phyloP scores from a whole-genome alignment of 2,888 invertebrate genomes.

The Polydrusus pterygomalis region DNA sequence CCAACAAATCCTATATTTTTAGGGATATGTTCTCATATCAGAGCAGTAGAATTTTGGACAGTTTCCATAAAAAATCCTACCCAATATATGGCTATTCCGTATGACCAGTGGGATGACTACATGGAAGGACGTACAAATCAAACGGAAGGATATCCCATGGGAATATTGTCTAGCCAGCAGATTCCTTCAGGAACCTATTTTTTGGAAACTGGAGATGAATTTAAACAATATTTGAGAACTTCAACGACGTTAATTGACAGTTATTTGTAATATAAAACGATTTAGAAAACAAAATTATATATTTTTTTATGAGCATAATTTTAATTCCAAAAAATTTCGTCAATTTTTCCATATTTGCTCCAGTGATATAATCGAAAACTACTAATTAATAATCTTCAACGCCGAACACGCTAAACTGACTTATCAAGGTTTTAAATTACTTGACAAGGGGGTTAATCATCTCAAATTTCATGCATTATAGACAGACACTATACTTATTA shows the following conservation, averaged over 20 bases:
- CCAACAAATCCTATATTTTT: background rate
- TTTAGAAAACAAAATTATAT: background rate
- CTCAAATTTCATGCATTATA: too few relatives aligned
- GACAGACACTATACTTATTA: background rate
- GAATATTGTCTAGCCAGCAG: conserved; percentile 64
- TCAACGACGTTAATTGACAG: conserved; percentile 61
- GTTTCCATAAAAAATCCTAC: conserved; percentile 66
- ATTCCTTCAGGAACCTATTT: conserved; percentile 66
- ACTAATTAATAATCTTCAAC: too few relatives aligned
- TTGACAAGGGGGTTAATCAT: too few relatives aligned
- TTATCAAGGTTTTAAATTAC: too few relatives aligned
- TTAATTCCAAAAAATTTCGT: background rate
- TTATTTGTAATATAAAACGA: conserved; percentile 35
- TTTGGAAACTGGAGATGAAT: conserved; percentile 60
- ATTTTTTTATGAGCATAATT: background rate
- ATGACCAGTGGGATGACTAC: conserved; percentile 60
- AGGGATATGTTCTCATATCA: conserved; percentile 68
- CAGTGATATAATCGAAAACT: too few relatives aligned
- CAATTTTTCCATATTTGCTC: too few relatives aligned
- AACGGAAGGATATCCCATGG: conserved; percentile 64
- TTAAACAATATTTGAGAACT: conserved; percentile 58
- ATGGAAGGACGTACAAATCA: conserved; percentile 20
- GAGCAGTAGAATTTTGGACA: conserved; percentile 67
- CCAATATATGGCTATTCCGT: conserved; percentile 65
- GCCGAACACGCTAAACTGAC: too few relatives aligned